phyloP scores from a whole-genome alignment of 2,113 vertebrate genomes.

The Cercopithecus mona region DNA sequence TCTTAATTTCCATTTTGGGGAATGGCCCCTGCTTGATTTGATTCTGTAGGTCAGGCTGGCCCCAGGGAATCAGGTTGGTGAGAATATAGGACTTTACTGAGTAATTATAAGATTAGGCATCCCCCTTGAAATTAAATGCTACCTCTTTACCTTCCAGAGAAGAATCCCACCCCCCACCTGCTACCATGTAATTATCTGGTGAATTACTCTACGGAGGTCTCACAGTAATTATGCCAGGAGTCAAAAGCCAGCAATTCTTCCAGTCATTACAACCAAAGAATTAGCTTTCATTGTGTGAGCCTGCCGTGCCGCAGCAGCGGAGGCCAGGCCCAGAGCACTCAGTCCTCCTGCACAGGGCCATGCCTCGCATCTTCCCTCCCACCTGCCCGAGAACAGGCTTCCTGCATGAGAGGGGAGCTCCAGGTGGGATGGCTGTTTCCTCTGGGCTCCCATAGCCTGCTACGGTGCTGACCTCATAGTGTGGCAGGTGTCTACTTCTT shows the following conservation, averaged over 20 bases:
- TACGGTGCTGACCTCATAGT: not conserved
- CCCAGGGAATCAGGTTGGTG: constrained; percentile 47
- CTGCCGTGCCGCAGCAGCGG: constrained; percentile 67
- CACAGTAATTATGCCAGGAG: constrained; percentile 81
- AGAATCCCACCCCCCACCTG: constrained; percentile 75
- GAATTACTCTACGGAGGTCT: constrained; percentile 85
- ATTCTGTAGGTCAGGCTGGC: constrained; percentile 26
- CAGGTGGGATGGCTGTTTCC: not conserved
- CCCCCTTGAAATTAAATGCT: constrained; percentile 85
- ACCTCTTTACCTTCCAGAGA: constrained; percentile 85
- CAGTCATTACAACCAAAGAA: constrained; percentile 82
- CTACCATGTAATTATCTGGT: constrained; percentile 85
- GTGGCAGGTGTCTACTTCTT: not conserved
- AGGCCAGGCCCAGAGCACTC: not conserved
- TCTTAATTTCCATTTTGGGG: not conserved
- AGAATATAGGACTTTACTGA: constrained; percentile 77
- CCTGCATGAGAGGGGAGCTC: not conserved
- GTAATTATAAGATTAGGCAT: constrained; percentile 86
- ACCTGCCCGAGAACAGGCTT: not conserved
- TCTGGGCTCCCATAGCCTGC: not conserved
- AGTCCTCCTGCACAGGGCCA: not conserved
- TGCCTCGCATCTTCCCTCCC: not conserved
- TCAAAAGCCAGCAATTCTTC: constrained; percentile 83
- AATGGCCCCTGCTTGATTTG: not conserved
- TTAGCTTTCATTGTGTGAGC: constrained; percentile 83